Base-by-base conservation (phyloP, 2,113 vertebrate genomes). In the Penelope pileata region DNA sequence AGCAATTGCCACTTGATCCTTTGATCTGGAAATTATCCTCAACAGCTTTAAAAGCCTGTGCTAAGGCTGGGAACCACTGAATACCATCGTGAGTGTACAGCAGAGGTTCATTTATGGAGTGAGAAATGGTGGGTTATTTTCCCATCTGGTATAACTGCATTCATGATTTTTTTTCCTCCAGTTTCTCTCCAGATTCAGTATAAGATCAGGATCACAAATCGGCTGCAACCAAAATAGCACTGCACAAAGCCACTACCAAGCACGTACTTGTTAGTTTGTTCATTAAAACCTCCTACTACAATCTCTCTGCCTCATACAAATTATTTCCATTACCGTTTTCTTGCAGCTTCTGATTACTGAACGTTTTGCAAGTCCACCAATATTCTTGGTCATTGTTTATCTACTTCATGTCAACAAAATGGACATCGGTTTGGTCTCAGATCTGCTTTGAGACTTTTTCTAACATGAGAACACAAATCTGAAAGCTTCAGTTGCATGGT, bases 11-110 rank as follows among this genome's bases (percentile, higher is more conserved):
- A 82, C 69, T 89, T 84, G 74, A 81, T 78, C 86, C 84, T 78
- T 43, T 72, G 47, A 92, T 77, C 91, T 82, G 3, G 67, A 56
- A 89, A 84, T 84, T 92, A 87, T 72, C 85, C 83, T 85, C 42
- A 42, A 24, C 13, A 45, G 74, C 86, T 86, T 81, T 91, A 91
- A 93, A 93, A 93, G 80, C 30, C 54, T 36, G 45, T 34, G 10
- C 72, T 69, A 63, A 45, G 66, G 59, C 76, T 66, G 72, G 40
- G 56, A 96, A 0, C 76, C 26, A 66, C 74, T 50, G 53, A 47
- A 40, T 43, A 4, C 29, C 43, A 11, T 53, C 56, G 34, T 36
- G 64, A 5, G 59, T 27, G 27, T 45, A 83, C 80, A 21, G 63
- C 8, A 83, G 63, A 27, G 21, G 47, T 27, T 90, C 29, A 30